A percentile compares a stretch with the other conserved stretches of the same genome.
These are phyloP conservation scores for Apamea epomidion DNA, from an alignment of 2,888 invertebrate genomes.

Conservation along the genomic window DNA sequence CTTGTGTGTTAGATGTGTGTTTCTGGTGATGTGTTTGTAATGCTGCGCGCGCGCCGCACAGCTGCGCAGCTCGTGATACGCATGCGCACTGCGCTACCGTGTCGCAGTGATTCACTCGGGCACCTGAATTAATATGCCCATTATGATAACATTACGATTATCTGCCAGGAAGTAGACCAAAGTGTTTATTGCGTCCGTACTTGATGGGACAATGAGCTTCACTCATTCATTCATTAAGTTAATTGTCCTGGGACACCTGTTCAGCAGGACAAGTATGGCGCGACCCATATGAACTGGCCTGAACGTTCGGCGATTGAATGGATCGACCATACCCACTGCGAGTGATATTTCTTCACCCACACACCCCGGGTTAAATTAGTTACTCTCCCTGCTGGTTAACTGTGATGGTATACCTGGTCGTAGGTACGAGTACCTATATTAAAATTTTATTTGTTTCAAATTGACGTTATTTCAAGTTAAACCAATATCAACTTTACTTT, in stretches of 20 bases:
- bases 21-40: slow-evolving; percentile 68
- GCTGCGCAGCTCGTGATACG: slow-evolving; percentile 82
- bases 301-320: neutral
- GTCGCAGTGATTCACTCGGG: slow-evolving; percentile 56
- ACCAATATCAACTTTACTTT: too few species aligned
- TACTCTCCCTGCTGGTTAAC: neutral
- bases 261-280: neutral
- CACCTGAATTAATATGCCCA: slow-evolving; percentile 69
- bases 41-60: slow-evolving; percentile 82
- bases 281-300: neutral
- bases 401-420: too few species aligned
- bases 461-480: too few species aligned
- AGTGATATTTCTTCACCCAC: neutral
- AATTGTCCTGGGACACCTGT: slow-evolving; percentile 50
- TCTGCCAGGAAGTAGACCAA: slow-evolving; percentile 67
- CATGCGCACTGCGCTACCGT: slow-evolving; percentile 51
- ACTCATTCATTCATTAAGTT: slow-evolving; percentile 51
- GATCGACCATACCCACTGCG: neutral
- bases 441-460: too few species aligned
- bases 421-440: neutral
- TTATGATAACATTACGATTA: slow-evolving; percentile 67
- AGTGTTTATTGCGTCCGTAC: slow-evolving; percentile 50
- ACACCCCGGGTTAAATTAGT: neutral
- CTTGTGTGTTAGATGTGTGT: slow-evolving; percentile 30
- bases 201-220: slow-evolving; percentile 38